phyloP scores from a whole-genome alignment of 1,140 invertebrate genomes.

The Acromyrmex heyeri region DNA sequence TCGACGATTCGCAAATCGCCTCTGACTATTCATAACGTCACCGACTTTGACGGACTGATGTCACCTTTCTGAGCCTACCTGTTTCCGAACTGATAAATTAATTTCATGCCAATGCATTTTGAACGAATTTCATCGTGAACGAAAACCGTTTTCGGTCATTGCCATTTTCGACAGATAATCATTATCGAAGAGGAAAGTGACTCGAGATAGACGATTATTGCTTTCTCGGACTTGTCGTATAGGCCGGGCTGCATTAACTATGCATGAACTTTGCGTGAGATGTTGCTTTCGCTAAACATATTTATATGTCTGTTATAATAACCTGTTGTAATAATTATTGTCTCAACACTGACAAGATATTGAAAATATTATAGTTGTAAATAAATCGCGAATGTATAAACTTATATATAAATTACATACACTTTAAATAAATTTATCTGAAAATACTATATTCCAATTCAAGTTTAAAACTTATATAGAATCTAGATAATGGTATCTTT shows the following conservation, averaged over 20 bases:
- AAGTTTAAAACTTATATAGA: background rate
- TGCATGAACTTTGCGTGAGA: background rate
- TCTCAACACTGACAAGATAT: background rate
- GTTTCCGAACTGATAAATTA: slow-evolving; percentile 41
- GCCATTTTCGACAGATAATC: slow-evolving; percentile 8
- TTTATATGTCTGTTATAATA: background rate
- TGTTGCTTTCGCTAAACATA: slow-evolving; percentile 1
- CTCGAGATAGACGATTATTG: slow-evolving; percentile 14
- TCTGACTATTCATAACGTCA: slow-evolving; percentile 77
- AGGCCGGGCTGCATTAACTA: background rate
- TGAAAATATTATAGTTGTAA: background rate
- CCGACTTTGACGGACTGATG: slow-evolving; percentile 26
- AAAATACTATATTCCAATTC: background rate
- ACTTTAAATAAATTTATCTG: background rate
- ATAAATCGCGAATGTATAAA: background rate
- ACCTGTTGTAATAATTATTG: background rate
- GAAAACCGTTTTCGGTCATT: background rate
- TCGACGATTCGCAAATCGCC: slow-evolving; percentile 71
- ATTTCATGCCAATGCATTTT: background rate
- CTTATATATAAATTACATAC: background rate
- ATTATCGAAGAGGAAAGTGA: slow-evolving; percentile 28
- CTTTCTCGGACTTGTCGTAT: background rate
- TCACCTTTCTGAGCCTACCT: slow-evolving; percentile 67
- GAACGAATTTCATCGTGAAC: background rate
- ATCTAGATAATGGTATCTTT: background rate